Conservation (phyloP, 2,888 invertebrate genomes). For the Agriopis marginaria region DNA sequence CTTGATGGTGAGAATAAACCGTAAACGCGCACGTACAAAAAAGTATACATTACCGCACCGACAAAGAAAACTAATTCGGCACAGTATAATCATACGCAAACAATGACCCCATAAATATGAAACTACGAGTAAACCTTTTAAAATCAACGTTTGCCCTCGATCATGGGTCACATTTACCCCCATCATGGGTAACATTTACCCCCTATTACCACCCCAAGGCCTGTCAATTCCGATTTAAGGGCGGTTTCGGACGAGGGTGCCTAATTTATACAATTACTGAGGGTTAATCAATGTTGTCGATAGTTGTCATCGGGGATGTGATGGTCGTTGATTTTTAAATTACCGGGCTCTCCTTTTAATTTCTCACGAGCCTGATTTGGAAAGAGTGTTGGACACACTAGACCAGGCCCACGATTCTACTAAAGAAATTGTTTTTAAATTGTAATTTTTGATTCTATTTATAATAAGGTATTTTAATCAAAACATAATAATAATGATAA, state of each 20-base stretch:
- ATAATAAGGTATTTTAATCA: no score
- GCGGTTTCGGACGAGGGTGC: conserved; percentile 51
- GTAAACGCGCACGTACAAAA: background rate
- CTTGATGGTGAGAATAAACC: no score
- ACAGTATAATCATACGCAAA: conserved; percentile 1
- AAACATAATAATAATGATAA: no score
- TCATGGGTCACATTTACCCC: conserved; percentile 9
- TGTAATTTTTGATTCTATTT: no score
- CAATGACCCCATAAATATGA: background rate
- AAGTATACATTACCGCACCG: background rate
- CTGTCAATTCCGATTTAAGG: conserved; percentile 50
- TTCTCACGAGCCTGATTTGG: background rate
- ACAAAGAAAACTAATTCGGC: background rate
- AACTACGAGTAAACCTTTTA: conserved; percentile 4
- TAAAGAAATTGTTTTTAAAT: no score
- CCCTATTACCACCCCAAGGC: conserved; percentile 27
- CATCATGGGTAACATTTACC: conserved; percentile 3
- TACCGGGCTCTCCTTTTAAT: background rate
- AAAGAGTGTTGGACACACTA: no score
- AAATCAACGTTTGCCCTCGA: conserved; percentile 2
- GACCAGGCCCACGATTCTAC: no score
- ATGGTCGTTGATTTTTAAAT: conserved; percentile 1
- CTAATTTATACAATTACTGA: conserved; percentile 56
- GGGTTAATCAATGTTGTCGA: conserved; percentile 49
- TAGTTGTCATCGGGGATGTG: conserved; percentile 26